A percentile compares a stretch with the other conserved stretches of the same genome.
These are phyloP conservation scores for Euwallacea similis DNA, from an alignment of 1,140 invertebrate genomes.

Conservation along the genomic window DNA sequence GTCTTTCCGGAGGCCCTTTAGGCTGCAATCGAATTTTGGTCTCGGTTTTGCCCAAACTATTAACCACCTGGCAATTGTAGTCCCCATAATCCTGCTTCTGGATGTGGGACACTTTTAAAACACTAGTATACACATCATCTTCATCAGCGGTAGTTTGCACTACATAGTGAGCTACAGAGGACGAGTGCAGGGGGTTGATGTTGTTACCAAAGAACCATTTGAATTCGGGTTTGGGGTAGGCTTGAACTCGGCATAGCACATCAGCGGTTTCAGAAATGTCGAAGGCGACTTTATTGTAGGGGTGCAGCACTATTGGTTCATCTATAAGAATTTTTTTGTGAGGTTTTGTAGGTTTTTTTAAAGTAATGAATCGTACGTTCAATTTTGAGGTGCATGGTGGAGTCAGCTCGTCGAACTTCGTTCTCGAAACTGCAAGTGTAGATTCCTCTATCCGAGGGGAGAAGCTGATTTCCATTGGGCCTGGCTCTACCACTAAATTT, in stretches of 20 bases:
- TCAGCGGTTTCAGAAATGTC: conserved; percentile 81
- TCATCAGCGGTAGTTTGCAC: conserved; percentile 77
- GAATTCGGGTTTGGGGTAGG: conserved; percentile 89
- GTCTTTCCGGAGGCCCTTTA: conserved; percentile 82
- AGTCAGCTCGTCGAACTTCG: conserved; percentile 82
- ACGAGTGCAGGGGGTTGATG: conserved; percentile 68
- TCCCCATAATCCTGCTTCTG: conserved; percentile 83
- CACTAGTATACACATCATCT: conserved; percentile 83
- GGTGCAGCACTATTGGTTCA: conserved; percentile 80
- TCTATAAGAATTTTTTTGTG: conserved; percentile 58
- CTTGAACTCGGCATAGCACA: conserved; percentile 85
- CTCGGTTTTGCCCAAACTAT: conserved; percentile 72
- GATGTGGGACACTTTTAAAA: conserved; percentile 75
- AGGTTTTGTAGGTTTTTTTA: conserved; percentile 1
- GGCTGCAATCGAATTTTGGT: conserved; percentile 79
- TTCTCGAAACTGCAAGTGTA: conserved; percentile 90
- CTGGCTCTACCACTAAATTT: conserved; percentile 76
- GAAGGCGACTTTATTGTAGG: conserved; percentile 87
- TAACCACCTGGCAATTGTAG: conserved; percentile 83
- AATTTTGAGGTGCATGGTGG: conserved; percentile 85
- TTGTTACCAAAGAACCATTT: conserved; percentile 85
- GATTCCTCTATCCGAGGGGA: conserved; percentile 80
- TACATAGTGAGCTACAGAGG: conserved; percentile 83
- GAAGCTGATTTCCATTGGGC: conserved; percentile 71
- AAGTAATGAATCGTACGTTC: conserved; percentile 69